phyloP scores from a whole-genome alignment of 2,888 invertebrate species.

The Ectobius pallidus region DNA sequence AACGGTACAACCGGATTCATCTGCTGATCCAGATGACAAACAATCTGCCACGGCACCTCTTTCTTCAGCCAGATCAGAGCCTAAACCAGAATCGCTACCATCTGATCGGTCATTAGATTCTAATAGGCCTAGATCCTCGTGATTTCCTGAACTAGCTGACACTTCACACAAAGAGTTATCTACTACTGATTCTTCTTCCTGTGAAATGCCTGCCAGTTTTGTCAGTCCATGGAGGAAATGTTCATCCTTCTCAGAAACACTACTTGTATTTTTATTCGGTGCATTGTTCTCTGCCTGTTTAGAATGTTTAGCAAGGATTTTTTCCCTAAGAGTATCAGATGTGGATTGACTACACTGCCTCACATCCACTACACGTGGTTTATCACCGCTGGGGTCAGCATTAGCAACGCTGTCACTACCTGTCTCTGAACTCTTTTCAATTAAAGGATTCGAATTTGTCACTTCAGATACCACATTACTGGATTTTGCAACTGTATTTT shows the following conservation, averaged over 20 bases:
- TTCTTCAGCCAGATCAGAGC: conserved; percentile 74
- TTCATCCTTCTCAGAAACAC: neutral
- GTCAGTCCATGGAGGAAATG: neutral
- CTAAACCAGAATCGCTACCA: conserved; percentile 84
- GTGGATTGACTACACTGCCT: neutral
- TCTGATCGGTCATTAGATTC: conserved; percentile 64
- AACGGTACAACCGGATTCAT: conserved; percentile 46
- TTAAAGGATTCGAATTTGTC: neutral
- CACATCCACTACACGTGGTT: too few species aligned
- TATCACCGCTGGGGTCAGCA: too few species aligned
- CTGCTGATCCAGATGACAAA: conserved; percentile 51
- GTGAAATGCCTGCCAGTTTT: conserved; percentile 3
- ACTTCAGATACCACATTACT: neutral
- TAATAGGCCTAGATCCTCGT: conserved; percentile 37
- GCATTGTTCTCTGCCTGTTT: neutral
- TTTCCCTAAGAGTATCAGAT: neutral
- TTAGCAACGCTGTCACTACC: too few species aligned
- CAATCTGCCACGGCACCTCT: conserved; percentile 27
- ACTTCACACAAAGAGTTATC: conserved; percentile 37
- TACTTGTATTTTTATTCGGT: neutral
- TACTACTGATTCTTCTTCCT: conserved; percentile 35
- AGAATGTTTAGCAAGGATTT: neutral
- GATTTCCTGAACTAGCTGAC: conserved; percentile 32
- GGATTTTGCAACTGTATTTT: neutral
- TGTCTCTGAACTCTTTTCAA: too few species aligned